Percentiles rank a stretch among this genome's conserved stretches.
phyloP scores from a whole-genome alignment of 2,113 vertebrate genomes.

The Paramisgurnus dabryanus region DNA sequence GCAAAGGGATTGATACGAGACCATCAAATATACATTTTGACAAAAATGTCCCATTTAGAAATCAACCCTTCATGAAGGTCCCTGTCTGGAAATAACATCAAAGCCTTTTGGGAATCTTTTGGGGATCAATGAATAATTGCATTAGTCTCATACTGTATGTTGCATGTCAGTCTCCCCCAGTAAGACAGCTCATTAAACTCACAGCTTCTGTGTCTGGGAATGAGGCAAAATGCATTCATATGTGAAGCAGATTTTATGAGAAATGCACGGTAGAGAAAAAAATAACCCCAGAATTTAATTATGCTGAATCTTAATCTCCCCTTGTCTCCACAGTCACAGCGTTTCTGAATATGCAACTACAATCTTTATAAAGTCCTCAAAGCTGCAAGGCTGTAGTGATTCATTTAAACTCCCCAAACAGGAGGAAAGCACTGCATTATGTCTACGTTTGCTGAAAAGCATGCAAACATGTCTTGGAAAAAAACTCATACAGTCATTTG shows the following conservation, averaged over 20 bases:
- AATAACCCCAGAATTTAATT: constrained; percentile 38
- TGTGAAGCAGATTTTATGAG: neutral
- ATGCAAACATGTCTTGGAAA: neutral
- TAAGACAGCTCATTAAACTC: constrained; percentile 8
- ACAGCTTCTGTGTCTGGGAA: neutral
- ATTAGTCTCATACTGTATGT: constrained; percentile 29
- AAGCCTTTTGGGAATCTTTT: constrained; percentile 19
- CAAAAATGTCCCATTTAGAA: neutral
- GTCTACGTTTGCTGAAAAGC: constrained; percentile 24
- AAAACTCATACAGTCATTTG: constrained; percentile 19
- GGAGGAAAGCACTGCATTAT: constrained; percentile 5
- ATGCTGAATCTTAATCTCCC: constrained; percentile 43
- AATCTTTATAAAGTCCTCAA: constrained; percentile 21
- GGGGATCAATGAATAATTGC: constrained; percentile 26
- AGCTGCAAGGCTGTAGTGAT: constrained; percentile 12
- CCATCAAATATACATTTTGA: constrained; percentile 22
- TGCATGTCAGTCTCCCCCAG: constrained; percentile 21
- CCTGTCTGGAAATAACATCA: constrained; percentile 14
- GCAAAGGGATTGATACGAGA: constrained; percentile 32
- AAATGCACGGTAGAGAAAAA: constrained; percentile 7
- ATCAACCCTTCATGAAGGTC: neutral
- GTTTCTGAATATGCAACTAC: constrained; percentile 26
- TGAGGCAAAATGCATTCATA: constrained; percentile 12
- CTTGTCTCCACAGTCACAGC: constrained; percentile 1
- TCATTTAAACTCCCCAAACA: constrained; percentile 15